Evolutionary conservation across 1,140 invertebrate genomes (phyloP).

Genomic region (Heliconius eleuchia): DNA sequence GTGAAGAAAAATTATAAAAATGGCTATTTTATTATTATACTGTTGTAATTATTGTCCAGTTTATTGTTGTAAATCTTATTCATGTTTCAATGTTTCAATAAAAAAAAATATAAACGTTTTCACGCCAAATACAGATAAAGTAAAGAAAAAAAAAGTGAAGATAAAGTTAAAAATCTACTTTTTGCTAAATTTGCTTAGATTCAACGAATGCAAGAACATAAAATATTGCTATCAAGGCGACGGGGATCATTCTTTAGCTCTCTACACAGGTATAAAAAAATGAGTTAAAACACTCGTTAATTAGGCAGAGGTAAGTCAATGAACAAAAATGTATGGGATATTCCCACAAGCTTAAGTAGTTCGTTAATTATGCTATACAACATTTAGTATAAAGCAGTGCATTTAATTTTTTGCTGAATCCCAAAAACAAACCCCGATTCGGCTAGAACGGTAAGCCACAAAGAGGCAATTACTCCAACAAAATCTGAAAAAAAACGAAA

Average conservation of each 20-base stretch:
- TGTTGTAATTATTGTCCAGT: not conserved
- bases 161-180: not conserved
- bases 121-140: not conserved
- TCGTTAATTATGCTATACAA: constrained; percentile 31
- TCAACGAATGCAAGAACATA: not conserved
- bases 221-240: not conserved
- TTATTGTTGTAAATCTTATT: not conserved
- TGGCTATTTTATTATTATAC: not conserved
- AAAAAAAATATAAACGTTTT: not conserved
- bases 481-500: constrained; percentile 25
- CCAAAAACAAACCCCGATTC: constrained; percentile 32
- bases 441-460: constrained; percentile 32
- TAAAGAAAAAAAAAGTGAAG: no score
- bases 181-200: not conserved
- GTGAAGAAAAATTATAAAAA: not conserved
- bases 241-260: not conserved
- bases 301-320: constrained; percentile 10
- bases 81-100: not conserved
- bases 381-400: constrained; percentile 20
- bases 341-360: constrained; percentile 27
- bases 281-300: not conserved
- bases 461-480: constrained; percentile 42
- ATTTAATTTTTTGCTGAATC: constrained; percentile 25
- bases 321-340: constrained; percentile 20
- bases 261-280: constrained; percentile 3